A percentile compares a stretch with the other conserved stretches of the same genome.
Evolutionary conservation across 2,888 invertebrate species (phyloP).

Genomic region (Kryphioiulus occultus): DNA sequence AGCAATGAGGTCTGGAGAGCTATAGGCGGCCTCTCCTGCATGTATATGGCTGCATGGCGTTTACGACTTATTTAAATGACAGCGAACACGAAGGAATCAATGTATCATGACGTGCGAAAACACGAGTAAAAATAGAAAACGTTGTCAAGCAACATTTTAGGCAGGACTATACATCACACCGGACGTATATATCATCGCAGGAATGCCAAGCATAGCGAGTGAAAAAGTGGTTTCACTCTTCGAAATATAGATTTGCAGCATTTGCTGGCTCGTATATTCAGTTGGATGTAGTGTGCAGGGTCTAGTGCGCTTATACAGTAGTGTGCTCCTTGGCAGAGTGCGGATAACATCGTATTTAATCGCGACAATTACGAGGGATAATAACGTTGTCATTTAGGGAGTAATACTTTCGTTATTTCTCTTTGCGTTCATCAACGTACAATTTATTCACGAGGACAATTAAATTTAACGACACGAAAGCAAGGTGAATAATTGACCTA

Average conservation of each 20-base stretch:
- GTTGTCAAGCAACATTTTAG: conserved; percentile 13
- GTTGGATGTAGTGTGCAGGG: neutral
- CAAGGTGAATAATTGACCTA: neutral
- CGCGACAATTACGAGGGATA: neutral
- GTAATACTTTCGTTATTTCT: neutral
- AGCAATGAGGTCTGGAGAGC: neutral
- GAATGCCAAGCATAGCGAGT: neutral
- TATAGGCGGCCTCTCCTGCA: neutral
- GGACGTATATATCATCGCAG: neutral
- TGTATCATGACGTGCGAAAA: conserved; percentile 34
- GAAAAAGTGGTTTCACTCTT: neutral
- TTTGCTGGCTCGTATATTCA: neutral
- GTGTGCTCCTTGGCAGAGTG: neutral
- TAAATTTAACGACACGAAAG: neutral
- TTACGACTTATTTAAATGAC: conserved; percentile 39
- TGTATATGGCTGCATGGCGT: neutral
- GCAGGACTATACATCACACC: neutral
- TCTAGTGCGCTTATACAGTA: neutral
- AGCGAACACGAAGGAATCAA: conserved; percentile 18
- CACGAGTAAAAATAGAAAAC: conserved; percentile 19
- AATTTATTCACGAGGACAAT: neutral
- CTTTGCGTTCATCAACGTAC: neutral
- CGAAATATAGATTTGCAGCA: conserved; percentile 20
- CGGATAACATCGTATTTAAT: neutral
- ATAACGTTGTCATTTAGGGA: neutral